Percentiles rank a stretch among this genome's conserved stretches.
phyloP scores from a whole-genome alignment of 1,140 invertebrate genomes.

The Caerostris darwini region DNA sequence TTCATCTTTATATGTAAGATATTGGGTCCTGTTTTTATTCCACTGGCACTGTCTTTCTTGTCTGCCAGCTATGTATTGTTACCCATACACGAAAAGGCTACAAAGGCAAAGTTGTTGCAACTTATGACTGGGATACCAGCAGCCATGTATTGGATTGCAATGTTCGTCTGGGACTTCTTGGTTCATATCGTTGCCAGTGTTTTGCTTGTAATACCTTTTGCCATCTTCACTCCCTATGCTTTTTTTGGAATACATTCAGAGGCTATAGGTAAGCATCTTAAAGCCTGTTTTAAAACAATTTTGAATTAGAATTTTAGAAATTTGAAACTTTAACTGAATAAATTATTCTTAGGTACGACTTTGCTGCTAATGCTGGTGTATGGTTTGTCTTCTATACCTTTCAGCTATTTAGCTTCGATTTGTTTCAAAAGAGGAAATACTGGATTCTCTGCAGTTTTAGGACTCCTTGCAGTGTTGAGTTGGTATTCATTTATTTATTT shows the following conservation, averaged over 20 bases:
- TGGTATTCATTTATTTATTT: not conserved
- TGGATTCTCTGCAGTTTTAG: slow-evolving; percentile 78
- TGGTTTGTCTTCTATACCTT: slow-evolving; percentile 78
- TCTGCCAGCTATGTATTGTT: slow-evolving; percentile 77
- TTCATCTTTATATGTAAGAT: not conserved
- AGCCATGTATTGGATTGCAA: slow-evolving; percentile 75
- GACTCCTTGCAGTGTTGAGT: slow-evolving; percentile 56
- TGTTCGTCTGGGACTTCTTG: slow-evolving; percentile 77
- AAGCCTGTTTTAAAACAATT: not conserved
- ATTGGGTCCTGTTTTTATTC: slow-evolving; percentile 69
- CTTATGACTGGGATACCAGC: slow-evolving; percentile 78
- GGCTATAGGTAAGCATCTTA: slow-evolving; percentile 58
- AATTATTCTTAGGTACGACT: slow-evolving; percentile 41
- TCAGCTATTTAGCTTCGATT: slow-evolving; percentile 78
- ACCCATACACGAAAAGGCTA: slow-evolving; percentile 78
- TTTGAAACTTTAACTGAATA: not conserved
- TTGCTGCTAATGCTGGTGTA: slow-evolving; percentile 77
- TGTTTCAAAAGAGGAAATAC: slow-evolving; percentile 59
- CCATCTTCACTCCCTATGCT: slow-evolving; percentile 33
- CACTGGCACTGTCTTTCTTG: slow-evolving; percentile 78
- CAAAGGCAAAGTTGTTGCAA: slow-evolving; percentile 79
- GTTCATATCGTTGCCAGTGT: slow-evolving; percentile 48
- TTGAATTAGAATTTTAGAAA: not conserved
- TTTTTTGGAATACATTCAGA: slow-evolving; percentile 39
- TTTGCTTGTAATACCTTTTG: slow-evolving; percentile 75